Conservation (phyloP, 2,888 invertebrate genomes). For the Spialia ferax region DNA sequence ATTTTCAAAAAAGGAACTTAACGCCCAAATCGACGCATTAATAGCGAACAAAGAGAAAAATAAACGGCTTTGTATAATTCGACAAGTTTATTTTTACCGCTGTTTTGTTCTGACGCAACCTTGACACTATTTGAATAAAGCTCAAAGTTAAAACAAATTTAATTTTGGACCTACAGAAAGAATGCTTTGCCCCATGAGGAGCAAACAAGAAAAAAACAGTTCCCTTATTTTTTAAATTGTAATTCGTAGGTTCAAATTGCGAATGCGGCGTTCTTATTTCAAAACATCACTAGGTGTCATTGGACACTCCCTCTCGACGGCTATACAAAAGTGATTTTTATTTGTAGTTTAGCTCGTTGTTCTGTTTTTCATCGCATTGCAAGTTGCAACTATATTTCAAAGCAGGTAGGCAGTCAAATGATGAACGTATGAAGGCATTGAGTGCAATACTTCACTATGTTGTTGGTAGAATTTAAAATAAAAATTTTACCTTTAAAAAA, state of each 20-base stretch:
- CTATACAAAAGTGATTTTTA: conserved; percentile 58
- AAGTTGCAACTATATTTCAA: not conserved
- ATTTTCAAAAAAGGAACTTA: conserved; percentile 84
- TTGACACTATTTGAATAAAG: conserved; percentile 47
- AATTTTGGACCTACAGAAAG: not conserved
- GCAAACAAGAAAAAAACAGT: conserved; percentile 68
- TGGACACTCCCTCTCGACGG: conserved; percentile 76
- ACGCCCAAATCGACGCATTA: conserved; percentile 85
- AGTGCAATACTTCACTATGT: no score
- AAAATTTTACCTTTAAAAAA: no score
- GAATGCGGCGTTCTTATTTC: conserved; percentile 85
- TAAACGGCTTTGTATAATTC: conserved; percentile 84
- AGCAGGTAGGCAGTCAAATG: not conserved
- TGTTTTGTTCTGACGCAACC: not conserved
- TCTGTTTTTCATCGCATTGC: not conserved
- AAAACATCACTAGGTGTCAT: conserved; percentile 86
- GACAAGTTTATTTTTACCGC: conserved; percentile 50
- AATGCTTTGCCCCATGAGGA: conserved; percentile 51
- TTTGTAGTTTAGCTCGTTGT: not conserved
- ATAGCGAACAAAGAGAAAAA: conserved; percentile 82
- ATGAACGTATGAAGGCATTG: no score
- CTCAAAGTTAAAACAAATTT: conserved; percentile 43
- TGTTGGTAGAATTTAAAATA: no score
- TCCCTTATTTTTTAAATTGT: conserved; percentile 81
- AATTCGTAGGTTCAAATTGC: conserved; percentile 86